A percentile compares a stretch with the other conserved stretches of the same genome.
Evolutionary conservation across 2,797 vertebrate genomes (phyloP).

Genomic region (Gouania willdenowi): DNA sequence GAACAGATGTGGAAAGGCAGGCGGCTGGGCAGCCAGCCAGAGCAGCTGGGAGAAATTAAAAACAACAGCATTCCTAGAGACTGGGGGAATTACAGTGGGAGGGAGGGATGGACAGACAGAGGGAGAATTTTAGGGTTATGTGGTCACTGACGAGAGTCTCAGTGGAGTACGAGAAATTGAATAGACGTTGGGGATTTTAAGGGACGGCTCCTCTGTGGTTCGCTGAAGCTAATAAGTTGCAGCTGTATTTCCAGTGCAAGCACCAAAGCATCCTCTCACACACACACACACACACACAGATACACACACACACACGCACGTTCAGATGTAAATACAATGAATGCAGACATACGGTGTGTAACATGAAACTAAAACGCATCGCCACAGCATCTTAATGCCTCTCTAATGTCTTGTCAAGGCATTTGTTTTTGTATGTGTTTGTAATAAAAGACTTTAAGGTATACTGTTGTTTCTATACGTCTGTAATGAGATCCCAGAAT

Average conservation of each 20-base stretch:
- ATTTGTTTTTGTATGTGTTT: constrained; percentile 9
- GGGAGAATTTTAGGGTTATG: constrained; percentile 67
- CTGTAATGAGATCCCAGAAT: constrained; percentile 34
- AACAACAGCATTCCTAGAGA: constrained; percentile 83
- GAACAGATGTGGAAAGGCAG: constrained; percentile 90
- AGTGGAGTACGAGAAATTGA: constrained; percentile 52
- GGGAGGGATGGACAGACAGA: constrained; percentile 47
- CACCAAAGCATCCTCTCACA: constrained; percentile 11
- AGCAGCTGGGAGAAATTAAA: constrained; percentile 90
- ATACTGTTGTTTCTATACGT: constrained; percentile 29
- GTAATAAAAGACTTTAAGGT: constrained; percentile 31
- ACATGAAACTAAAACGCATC: constrained; percentile 23
- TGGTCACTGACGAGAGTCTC: constrained; percentile 65
- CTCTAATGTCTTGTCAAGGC: constrained; percentile 25
- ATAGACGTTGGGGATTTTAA: constrained; percentile 55
- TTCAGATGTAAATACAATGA: constrained; percentile 19
- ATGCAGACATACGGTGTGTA: constrained; percentile 5
- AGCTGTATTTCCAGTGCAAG: constrained; percentile 58
- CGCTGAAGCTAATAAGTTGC: constrained; percentile 63
- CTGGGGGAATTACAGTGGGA: constrained; percentile 80
- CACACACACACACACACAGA: not conserved
- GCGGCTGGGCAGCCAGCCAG: constrained; percentile 79
- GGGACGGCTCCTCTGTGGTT: constrained; percentile 59
- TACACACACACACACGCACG: constrained; percentile 10
- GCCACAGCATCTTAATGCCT: constrained; percentile 16